phyloP scores from a whole-genome alignment of 1,140 invertebrate genomes.

The Mactra quadrangularis region DNA sequence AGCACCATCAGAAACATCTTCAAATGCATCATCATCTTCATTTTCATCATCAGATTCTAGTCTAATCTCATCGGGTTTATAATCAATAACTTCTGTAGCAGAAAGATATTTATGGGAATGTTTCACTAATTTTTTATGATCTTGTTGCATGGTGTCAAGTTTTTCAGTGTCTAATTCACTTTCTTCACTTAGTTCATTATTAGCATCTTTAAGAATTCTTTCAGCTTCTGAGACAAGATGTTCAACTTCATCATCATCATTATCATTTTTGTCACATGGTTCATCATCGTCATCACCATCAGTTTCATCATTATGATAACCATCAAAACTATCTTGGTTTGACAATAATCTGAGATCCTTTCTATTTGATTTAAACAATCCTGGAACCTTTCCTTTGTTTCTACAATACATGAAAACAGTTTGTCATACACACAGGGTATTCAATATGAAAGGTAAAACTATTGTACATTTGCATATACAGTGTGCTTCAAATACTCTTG shows the following conservation, averaged over 20 bases:
- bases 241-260: constrained; percentile 38
- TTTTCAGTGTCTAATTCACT: background rate
- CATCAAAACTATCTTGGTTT: background rate
- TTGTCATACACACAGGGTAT: no score
- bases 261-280: constrained; percentile 31
- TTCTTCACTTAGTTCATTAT: constrained; percentile 9
- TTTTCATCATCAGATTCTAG: constrained; percentile 35
- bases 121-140: constrained; percentile 29
- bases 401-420: no score
- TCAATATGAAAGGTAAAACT: no score
- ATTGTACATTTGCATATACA: no score
- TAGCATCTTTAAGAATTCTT: constrained; percentile 28
- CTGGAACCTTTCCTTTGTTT: background rate
- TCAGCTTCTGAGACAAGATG: constrained; percentile 45
- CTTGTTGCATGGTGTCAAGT: background rate
- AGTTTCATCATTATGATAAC: background rate
- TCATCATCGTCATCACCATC: background rate
- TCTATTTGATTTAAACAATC: background rate
- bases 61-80: constrained; percentile 35
- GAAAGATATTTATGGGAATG: constrained; percentile 58
- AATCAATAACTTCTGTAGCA: constrained; percentile 64
- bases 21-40: constrained; percentile 3
- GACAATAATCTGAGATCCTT: background rate
- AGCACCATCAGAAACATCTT: constrained; percentile 25
- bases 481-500: no score